Evolutionary conservation across 2,888 invertebrate genomes (phyloP).

Genomic region (Crematogaster levior): DNA sequence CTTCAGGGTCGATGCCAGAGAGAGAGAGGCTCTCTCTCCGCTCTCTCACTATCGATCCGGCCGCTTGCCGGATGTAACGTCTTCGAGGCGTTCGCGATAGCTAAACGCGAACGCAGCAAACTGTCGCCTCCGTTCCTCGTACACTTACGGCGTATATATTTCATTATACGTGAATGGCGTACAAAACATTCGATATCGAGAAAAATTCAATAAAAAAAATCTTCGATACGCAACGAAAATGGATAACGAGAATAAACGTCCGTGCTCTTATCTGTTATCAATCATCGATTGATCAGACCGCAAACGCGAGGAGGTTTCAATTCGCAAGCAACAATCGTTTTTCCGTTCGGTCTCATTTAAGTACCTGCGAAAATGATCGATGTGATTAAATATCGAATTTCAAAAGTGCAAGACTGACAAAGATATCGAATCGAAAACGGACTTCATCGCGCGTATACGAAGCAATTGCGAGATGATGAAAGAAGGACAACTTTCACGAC

Average conservation of each 20-base stretch:
- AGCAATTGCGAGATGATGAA: background rate
- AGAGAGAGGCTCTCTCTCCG: conserved; percentile 39
- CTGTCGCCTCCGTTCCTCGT: conserved; percentile 26
- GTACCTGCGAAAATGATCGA: background rate
- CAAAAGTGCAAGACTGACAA: background rate
- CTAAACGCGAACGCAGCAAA: conserved; percentile 67
- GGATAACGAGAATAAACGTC: background rate
- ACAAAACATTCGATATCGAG: background rate
- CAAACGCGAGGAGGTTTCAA: background rate
- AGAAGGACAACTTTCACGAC: background rate
- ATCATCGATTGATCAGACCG: background rate
- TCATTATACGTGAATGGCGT: background rate
- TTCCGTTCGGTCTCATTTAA: background rate
- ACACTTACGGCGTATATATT: conserved; percentile 52
- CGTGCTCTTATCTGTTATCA: background rate
- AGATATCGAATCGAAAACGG: background rate
- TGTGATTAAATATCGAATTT: background rate
- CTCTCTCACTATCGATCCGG: conserved; percentile 70
- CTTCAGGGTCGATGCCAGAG: conserved; percentile 76
- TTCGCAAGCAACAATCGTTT: background rate
- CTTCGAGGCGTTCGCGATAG: conserved; percentile 74
- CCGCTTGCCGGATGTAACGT: conserved; percentile 73
- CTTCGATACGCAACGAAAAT: background rate
- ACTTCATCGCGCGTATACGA: background rate
- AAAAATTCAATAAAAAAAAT: conserved; percentile 6